Base-by-base conservation (phyloP, 2,888 invertebrate species). In the Oscheius sp. region DNA sequence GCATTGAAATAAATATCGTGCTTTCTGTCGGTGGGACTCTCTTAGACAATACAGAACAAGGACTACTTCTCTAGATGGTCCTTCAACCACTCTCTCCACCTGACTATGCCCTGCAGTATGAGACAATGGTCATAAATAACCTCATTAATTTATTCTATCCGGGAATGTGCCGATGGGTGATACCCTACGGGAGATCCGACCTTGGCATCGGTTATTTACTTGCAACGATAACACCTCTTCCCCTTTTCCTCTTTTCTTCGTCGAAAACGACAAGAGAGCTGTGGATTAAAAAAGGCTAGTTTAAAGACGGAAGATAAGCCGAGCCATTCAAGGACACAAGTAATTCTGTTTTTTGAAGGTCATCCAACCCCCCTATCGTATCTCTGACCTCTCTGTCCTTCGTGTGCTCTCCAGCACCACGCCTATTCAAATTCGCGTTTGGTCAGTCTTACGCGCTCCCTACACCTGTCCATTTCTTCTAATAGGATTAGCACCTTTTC, bases 351-450 rank as follows among this genome's bases (percentile, higher is more conserved):
- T 36, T 14, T n/a, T n/a, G n/a, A n/a, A n/a, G n/a, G n/a, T n/a
- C n/a, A n/a, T n/a, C n/a, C n/a, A n/a, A n/a, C n/a, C n/a, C n/a
- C n/a, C n/a, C n/a, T n/a, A 47, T 47, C 12, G 47, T 5, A 32
- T 4, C 33, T 54, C 54, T 54, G 54, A n/a, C 20, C 54, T 44
- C 59, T 59, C 59, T 17, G 12, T 26, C 9, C n/a, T 26, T n/a
- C 3, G n/a, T 17, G 12, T 28, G 26, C 41, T 59, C 59, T 59
- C 44, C 17, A n/a, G 1, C 57, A 28, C 6, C 44, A 59, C 59
- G 59, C 59, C 44, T 59, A 59, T 59, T 59, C 59, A 59, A 59
- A 59, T 59, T 59, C 59, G 59, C 59, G 44, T 26, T 59, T 20
- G 59, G 41, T 32, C 59, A 59, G 8, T 20, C 17, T 59, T 59